A percentile compares a stretch with the other conserved stretches of the same genome.
Evolutionary conservation across 2,888 invertebrate genomes (phyloP).

Genomic region (Azorinus chamasolen): DNA sequence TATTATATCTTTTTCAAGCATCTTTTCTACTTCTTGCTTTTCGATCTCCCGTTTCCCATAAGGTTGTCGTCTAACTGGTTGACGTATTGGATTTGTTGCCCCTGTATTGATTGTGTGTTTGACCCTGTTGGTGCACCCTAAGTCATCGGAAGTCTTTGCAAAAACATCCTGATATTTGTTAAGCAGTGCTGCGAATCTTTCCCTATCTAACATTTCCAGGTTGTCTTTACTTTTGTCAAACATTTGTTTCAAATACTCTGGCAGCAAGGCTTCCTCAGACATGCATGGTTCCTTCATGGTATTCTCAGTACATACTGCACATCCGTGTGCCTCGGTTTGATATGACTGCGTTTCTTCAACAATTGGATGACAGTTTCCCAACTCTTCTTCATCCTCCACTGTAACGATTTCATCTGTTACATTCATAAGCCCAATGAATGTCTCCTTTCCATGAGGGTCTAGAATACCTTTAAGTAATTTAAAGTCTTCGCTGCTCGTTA

Average conservation of each 20-base stretch:
- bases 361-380: constrained; percentile 15
- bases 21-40: constrained; percentile 31
- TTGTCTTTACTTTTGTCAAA: constrained; percentile 25
- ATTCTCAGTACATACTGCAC: background rate
- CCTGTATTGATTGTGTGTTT: constrained; percentile 49
- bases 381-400: too few relatives aligned
- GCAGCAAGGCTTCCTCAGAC: background rate
- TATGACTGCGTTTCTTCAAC: background rate
- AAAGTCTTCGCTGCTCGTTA: background rate
- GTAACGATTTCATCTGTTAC: constrained; percentile 5
- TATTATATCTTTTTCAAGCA: constrained; percentile 37
- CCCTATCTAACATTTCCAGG: too few relatives aligned
- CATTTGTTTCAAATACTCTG: constrained; percentile 34
- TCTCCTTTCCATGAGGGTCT: constrained; percentile 1
- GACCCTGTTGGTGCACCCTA: constrained; percentile 38
- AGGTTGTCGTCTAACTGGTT: constrained; percentile 38
- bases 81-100: constrained; percentile 25
- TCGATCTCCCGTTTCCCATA: constrained; percentile 30
- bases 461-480: constrained; percentile 10
- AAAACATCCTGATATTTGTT: constrained; percentile 39
- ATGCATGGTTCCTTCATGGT: background rate
- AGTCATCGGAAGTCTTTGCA: constrained; percentile 36
- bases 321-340: background rate
- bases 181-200: constrained; percentile 3
- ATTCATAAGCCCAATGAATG: constrained; percentile 19